A percentile compares a stretch with the other conserved stretches of the same genome.
phyloP scores from a whole-genome alignment of 1,140 invertebrate species.

The Zaprionus nigranus region DNA sequence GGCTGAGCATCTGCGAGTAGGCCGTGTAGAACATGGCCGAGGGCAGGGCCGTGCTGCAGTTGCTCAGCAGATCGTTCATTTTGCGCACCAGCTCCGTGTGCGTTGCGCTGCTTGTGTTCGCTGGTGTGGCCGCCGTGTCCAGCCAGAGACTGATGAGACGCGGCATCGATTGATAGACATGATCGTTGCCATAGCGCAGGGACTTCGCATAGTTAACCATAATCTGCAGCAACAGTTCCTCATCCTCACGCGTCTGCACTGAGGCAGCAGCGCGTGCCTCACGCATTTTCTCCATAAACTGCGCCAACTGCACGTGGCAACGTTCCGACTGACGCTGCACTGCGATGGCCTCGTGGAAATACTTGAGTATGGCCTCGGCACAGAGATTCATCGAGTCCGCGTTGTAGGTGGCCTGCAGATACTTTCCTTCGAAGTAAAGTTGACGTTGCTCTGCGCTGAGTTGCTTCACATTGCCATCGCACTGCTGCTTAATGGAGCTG shows the following conservation, averaged over 20 bases:
- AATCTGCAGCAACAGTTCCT: constrained; percentile 67
- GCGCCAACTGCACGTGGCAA: constrained; percentile 91
- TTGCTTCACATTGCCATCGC: constrained; percentile 49
- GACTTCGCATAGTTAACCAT: constrained; percentile 88
- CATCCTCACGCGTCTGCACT: constrained; percentile 34
- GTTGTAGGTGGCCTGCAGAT: constrained; percentile 94
- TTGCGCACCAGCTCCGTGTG: constrained; percentile 54
- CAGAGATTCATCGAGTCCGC: constrained; percentile 95
- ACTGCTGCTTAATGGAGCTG: constrained; percentile 81
- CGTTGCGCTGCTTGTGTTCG: constrained; percentile 13
- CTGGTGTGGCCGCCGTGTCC: constrained; percentile 86
- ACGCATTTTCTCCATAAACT: constrained; percentile 87
- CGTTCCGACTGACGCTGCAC: constrained; percentile 93
- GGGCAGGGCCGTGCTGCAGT: constrained; percentile 89
- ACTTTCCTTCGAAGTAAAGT: constrained; percentile 90
- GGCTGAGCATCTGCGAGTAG: constrained; percentile 96
- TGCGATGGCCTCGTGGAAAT: constrained; percentile 93
- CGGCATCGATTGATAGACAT: constrained; percentile 97
- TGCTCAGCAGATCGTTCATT: constrained; percentile 86
- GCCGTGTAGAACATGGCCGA: constrained; percentile 95
- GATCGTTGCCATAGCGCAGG: constrained; percentile 93
- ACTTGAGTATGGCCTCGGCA: constrained; percentile 90
- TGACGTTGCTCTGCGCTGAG: constrained; percentile 71
- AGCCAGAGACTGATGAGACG: constrained; percentile 96
- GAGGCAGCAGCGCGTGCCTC: constrained; percentile 44